phyloP scores from a whole-genome alignment of 2,113 vertebrate genomes.

The Coptodon rendalli region DNA sequence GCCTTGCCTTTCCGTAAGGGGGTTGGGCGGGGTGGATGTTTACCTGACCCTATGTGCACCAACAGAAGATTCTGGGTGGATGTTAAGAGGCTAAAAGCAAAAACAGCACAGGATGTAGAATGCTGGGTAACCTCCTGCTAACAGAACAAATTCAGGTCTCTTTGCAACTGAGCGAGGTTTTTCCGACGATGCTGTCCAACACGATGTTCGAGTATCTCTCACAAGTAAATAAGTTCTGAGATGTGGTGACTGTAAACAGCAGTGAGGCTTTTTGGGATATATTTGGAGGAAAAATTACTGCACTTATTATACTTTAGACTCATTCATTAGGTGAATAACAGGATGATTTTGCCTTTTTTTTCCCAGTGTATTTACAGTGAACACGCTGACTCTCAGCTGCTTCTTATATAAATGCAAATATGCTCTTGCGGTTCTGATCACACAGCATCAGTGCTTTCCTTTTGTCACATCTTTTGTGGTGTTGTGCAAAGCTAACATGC shows the following conservation, averaged over 20 bases:
- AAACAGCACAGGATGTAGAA: not conserved
- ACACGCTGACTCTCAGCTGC: not conserved
- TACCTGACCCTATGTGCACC: not conserved
- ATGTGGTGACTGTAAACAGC: not conserved
- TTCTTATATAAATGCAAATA: not conserved
- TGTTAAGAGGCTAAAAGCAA: not conserved
- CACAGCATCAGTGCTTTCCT: not conserved
- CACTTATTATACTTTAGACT: not conserved
- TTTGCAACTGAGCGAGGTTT: not conserved
- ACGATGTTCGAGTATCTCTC: not conserved
- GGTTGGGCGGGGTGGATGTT: not conserved
- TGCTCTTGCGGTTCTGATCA: not conserved
- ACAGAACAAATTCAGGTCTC: not conserved
- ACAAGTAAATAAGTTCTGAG: not conserved
- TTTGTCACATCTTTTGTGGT: not conserved
- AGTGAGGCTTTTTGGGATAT: not conserved
- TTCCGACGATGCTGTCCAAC: not conserved
- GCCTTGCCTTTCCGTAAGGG: not conserved
- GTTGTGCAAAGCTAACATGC: constrained; percentile 15
- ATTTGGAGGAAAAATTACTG: not conserved
- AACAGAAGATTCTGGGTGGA: not conserved
- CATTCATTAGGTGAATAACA: not conserved
- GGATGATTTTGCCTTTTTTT: not conserved
- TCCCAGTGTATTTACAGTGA: not conserved
- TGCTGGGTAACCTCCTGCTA: not conserved